Base-by-base conservation (phyloP, 2,113 vertebrate species). In the Meleagris gallopavo region DNA sequence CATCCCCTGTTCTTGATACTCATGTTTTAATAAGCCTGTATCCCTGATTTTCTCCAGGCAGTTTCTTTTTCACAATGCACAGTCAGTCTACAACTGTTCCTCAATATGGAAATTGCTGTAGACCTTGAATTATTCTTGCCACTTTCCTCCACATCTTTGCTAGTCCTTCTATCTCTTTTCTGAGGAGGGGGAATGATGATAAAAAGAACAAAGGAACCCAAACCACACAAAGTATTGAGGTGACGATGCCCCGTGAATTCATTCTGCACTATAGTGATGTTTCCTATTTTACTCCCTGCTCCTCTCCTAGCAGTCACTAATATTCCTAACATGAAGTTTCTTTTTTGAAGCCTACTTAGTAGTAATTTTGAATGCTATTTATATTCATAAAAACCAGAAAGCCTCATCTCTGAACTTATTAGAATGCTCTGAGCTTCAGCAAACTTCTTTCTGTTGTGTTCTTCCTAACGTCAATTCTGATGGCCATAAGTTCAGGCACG, bases 281-380 rank as follows among this genome's bases (percentile, higher is more conserved):
- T 94, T 92, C 66, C 64, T 24, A 10, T 55, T 89, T 78, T 84
- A 82, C 71, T 40, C 61, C 64, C 43, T 41, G 38, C 52, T 92
- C 40, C 19, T 78, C 50, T 94, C 46, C 57, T 78, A 92, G 83
- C 43, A 92, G 43, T 46, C 41, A 40, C 89, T 81, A 94, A 72
- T 58, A 89, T 84, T 89, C 70, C 61, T 65, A 90, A 75, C 70
- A 89, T 0, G 2, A 72, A 92, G 27, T 89, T 89, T 79, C 29
- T 36, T 12, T 71, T 96, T 84, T 91, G 74, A 89, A 93, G 52
- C 20, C 66, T 82, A 41, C 70, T 88, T 82, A 76, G 36, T 79
- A 38, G 38, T 75, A 90, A 85, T 95, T 95, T 82, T 70, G 70
- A 92, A 69, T 66, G 32, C 19, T 82, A 75, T 76, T 83, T 88